Conservation (phyloP, 2,888 invertebrate genomes). For the Eumerus sabulonum region DNA sequence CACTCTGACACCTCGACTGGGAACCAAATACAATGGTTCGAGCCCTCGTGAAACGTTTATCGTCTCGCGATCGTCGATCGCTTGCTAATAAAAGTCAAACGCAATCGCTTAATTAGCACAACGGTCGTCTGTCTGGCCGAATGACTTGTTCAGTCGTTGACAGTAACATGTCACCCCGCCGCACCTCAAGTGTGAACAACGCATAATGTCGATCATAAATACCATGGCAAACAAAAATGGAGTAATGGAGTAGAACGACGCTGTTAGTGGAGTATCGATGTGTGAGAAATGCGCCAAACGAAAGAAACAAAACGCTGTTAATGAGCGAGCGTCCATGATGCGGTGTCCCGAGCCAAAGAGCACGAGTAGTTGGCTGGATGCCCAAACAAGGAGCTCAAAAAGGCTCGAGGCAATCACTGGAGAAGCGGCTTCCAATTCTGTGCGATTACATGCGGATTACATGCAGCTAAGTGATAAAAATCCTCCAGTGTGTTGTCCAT, state of each 20-base stretch:
- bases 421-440: constrained; percentile 40
- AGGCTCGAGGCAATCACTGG: constrained; percentile 8
- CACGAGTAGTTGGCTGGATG: constrained; percentile 27
- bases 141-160: constrained; percentile 3
- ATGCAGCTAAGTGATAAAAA: constrained; percentile 58
- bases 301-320: constrained; percentile 37
- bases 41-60: constrained; percentile 1
- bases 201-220: constrained; percentile 61
- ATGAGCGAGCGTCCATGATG: constrained; percentile 40
- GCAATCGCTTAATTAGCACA: constrained; percentile 67
- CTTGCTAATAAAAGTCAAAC: constrained; percentile 65
- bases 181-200: constrained; percentile 49
- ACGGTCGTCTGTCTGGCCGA: constrained; percentile 8
- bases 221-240: constrained; percentile 51
- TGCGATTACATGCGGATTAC: constrained; percentile 66
- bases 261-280: constrained; percentile 19
- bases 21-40: neutral
- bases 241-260: constrained; percentile 10
- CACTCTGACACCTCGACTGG: constrained; percentile 48
- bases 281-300: constrained; percentile 53
- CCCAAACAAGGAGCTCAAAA: too few relatives aligned
- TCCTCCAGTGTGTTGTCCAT: constrained; percentile 12
- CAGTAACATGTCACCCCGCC: constrained; percentile 57
- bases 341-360: constrained; percentile 1
- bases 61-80: constrained; percentile 48